phyloP scores from a whole-genome alignment of 2,113 vertebrate genomes.

The Oceanodroma tethys region DNA sequence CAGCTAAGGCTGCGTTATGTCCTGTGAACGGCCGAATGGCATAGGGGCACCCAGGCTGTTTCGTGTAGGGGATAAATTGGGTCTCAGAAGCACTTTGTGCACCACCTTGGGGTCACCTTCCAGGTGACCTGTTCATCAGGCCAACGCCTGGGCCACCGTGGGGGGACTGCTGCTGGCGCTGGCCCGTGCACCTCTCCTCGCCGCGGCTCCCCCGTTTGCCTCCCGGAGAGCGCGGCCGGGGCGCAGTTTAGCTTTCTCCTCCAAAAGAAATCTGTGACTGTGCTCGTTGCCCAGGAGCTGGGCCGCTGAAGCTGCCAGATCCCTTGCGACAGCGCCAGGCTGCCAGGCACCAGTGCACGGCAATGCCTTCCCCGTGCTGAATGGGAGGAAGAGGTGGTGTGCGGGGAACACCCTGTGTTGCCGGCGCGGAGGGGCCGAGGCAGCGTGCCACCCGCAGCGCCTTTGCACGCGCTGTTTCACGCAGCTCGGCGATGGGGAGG shows the following conservation, averaged over 20 bases:
- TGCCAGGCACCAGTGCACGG: not conserved
- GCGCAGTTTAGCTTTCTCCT: not conserved
- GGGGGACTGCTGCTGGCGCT: not conserved
- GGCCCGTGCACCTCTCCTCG: not conserved
- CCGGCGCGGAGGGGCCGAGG: not conserved
- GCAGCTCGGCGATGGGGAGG: not conserved
- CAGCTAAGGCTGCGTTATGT: not conserved
- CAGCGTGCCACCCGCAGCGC: not conserved
- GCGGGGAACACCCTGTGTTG: constrained; percentile 55
- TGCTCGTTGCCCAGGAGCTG: not conserved
- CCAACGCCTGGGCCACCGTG: rapidly evolving
- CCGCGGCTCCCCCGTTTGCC: not conserved
- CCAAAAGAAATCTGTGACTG: not conserved
- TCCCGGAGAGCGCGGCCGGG: rapidly evolving
- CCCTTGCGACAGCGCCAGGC: not conserved
- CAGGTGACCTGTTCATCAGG: not conserved
- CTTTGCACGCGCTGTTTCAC: not conserved
- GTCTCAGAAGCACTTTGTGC: not conserved
- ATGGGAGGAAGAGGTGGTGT: constrained; percentile 73
- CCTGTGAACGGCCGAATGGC: not conserved
- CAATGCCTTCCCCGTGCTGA: constrained; percentile 24
- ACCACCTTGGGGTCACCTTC: not conserved
- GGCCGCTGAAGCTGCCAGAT: not conserved
- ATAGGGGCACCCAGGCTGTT: not conserved
- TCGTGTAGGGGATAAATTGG: too few relatives aligned